Percentiles rank a stretch among this genome's conserved stretches.
phyloP scores from a whole-genome alignment of 1,140 invertebrate species.

The Drosophila ironensis region DNA sequence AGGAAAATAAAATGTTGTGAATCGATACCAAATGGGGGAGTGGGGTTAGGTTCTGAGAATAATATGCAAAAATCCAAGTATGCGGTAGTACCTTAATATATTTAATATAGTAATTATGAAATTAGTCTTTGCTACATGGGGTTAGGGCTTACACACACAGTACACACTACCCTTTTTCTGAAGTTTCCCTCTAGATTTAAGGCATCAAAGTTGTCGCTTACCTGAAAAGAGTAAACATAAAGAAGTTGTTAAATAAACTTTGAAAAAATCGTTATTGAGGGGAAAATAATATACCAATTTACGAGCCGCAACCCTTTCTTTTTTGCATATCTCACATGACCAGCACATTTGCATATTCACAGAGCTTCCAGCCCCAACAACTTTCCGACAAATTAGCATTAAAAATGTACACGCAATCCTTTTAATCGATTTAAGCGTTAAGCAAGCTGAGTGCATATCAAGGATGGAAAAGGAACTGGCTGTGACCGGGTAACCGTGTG shows the following conservation, averaged over 20 bases:
- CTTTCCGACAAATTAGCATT: constrained; percentile 45
- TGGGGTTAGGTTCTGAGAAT: constrained; percentile 12
- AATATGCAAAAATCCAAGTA: neutral
- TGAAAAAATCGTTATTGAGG: neutral
- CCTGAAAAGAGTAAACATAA: constrained; percentile 34
- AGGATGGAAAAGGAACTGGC: neutral
- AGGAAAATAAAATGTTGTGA: constrained; percentile 24
- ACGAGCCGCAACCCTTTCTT: too few relatives aligned
- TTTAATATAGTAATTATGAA: constrained; percentile 27
- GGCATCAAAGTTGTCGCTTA: constrained; percentile 38
- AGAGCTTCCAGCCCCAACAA: constrained; percentile 10
- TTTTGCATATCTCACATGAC: constrained; percentile 8
- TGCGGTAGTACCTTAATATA: too few relatives aligned
- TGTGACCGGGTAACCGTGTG: neutral
- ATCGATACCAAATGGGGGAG: constrained; percentile 5
- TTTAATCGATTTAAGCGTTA: constrained; percentile 58
- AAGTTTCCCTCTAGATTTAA: neutral
- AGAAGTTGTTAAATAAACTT: neutral
- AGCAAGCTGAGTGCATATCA: constrained; percentile 1
- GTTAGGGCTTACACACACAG: constrained; percentile 33
- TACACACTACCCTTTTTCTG: constrained; percentile 13
- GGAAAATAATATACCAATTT: neutral
- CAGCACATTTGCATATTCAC: constrained; percentile 29
- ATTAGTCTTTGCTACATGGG: constrained; percentile 29
- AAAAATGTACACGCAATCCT: constrained; percentile 59